Conservation (phyloP, 2,113 vertebrate species). For the Pangasianodon gigas region DNA sequence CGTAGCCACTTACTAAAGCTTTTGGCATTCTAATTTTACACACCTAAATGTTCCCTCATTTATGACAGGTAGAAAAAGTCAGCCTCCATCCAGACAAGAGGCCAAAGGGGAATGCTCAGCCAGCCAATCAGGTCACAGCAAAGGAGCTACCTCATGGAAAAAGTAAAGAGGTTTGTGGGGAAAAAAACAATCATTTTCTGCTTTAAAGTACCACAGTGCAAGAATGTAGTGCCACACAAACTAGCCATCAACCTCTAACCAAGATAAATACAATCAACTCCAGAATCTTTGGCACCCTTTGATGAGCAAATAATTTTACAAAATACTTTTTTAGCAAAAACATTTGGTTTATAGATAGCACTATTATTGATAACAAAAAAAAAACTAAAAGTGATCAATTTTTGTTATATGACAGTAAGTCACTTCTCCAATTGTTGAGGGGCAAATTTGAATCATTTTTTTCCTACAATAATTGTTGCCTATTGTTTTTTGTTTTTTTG, state of each 20-base stretch:
- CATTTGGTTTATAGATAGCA: background rate
- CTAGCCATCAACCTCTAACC: background rate
- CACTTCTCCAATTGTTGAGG: background rate
- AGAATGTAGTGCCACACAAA: background rate
- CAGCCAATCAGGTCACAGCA: conserved; percentile 52
- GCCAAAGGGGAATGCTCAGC: conserved; percentile 62
- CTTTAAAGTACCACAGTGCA: background rate
- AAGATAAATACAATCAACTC: background rate
- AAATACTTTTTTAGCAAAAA: background rate
- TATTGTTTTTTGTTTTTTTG: no score
- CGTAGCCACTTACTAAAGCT: background rate
- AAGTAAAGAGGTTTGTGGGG: conserved; percentile 68
- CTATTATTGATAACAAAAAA: background rate
- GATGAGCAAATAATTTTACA: background rate
- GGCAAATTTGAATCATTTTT: no score
- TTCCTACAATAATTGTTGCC: no score
- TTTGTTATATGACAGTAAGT: background rate
- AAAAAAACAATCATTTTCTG: background rate
- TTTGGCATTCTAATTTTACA: background rate
- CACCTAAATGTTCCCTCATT: background rate
- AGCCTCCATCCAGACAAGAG: conserved; percentile 79
- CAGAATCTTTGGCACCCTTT: background rate
- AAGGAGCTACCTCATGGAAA: conserved; percentile 59
- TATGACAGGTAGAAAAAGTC: conserved; percentile 79
- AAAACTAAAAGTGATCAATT: background rate